Conservation (phyloP, 2,888 invertebrate genomes). For the Drosophila paranaensis region DNA sequence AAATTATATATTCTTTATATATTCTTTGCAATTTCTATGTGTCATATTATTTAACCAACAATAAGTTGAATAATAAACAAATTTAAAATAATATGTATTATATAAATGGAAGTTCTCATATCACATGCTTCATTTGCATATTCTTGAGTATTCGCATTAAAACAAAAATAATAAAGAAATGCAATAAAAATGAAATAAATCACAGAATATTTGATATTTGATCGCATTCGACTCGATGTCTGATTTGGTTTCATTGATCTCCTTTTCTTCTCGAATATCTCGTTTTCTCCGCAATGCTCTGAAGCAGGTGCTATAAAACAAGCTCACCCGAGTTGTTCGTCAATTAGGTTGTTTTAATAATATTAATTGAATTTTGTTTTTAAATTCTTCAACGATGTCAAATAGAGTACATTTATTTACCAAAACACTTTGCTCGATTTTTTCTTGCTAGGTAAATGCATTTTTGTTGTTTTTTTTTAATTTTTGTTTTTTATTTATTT, state of each 20-base stretch:
- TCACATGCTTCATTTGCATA: not conserved
- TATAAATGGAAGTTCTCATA: no score
- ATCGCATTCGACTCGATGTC: slow-evolving; percentile 3
- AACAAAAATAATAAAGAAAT: not conserved
- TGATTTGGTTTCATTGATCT: not conserved
- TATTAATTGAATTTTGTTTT: not conserved
- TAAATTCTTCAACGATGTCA: not conserved
- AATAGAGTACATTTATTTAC: slow-evolving; percentile 37
- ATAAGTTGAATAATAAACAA: not conserved
- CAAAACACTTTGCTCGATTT: slow-evolving; percentile 4
- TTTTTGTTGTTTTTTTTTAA: slow-evolving; percentile 27
- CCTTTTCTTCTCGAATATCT: not conserved
- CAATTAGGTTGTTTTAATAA: not conserved
- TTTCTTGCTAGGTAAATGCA: slow-evolving; percentile 22
- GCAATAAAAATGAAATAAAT: slow-evolving; percentile 1
- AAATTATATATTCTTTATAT: not conserved
- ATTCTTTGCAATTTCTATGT: not conserved
- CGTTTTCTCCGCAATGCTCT: not conserved
- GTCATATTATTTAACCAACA: not conserved
- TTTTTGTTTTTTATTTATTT: slow-evolving; percentile 24
- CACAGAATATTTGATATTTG: slow-evolving; percentile 4
- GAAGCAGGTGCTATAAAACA: slow-evolving; percentile 9
- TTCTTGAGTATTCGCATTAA: not conserved
- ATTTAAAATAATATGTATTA: not conserved
- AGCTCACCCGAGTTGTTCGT: not conserved